Percentiles rank a stretch among this genome's conserved stretches.
phyloP scores from a whole-genome alignment of 2,113 vertebrate species.

The Oncorhynchus keta region DNA sequence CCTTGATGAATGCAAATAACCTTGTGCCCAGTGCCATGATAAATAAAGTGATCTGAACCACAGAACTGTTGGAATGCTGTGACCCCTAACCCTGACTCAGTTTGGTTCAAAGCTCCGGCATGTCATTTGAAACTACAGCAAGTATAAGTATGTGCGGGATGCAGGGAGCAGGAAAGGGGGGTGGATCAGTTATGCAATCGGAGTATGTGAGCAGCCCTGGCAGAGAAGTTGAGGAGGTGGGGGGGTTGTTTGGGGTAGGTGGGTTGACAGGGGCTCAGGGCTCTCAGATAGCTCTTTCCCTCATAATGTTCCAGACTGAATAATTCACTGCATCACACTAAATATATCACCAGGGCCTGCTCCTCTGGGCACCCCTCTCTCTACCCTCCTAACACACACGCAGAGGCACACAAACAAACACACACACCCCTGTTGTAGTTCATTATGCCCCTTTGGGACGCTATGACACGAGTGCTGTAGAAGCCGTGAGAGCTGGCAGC shows the following conservation, averaged over 20 bases:
- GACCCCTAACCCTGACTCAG: conserved; percentile 2
- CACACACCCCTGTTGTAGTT: neutral
- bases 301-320: conserved; percentile 48
- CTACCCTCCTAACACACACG: neutral
- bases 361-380: neutral
- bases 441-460: neutral
- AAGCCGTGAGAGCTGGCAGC: neutral
- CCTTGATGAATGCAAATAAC: neutral
- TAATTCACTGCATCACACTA: conserved; percentile 42
- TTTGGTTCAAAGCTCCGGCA: neutral
- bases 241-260: neutral
- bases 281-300: conserved; percentile 27
- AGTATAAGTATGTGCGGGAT: neutral
- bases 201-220: conserved; percentile 8
- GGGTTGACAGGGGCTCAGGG: neutral
- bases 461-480: neutral
- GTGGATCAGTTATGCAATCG: neutral
- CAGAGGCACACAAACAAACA: neutral
- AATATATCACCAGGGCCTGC: conserved; percentile 23
- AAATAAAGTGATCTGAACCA: neutral
- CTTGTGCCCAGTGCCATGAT: neutral
- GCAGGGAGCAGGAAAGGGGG: neutral
- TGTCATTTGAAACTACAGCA: conserved; percentile 11
- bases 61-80: neutral
- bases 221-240: neutral